These are phyloP conservation scores for Drosophila cardini DNA, from an alignment of 1,140 invertebrate genomes.

Conservation along the genomic window DNA sequence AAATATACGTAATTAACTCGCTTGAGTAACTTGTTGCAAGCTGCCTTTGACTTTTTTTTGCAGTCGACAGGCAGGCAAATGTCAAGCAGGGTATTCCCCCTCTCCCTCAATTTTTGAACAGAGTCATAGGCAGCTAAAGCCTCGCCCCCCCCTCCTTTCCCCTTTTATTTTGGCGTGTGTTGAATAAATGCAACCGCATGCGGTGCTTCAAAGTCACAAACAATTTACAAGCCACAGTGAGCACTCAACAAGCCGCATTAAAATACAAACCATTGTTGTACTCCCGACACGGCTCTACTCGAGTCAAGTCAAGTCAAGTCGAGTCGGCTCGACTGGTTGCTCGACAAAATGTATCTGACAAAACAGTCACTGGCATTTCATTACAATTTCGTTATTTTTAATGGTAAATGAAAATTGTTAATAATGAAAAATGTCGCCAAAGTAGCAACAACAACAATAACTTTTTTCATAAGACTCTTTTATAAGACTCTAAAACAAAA, in stretches of 20 bases:
- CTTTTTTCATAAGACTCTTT: slow-evolving; percentile 21
- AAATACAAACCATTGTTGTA: slow-evolving; percentile 64
- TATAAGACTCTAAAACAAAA: slow-evolving; percentile 23
- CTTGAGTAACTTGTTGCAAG: slow-evolving; percentile 48
- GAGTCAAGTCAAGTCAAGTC: too few relatives aligned
- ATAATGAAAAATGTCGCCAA: slow-evolving; percentile 29
- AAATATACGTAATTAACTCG: slow-evolving; percentile 48
- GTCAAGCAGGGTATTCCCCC: slow-evolving; percentile 38
- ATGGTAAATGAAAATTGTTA: slow-evolving; percentile 47
- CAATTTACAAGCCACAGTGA: slow-evolving; percentile 70
- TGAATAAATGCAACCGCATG: slow-evolving; percentile 43
- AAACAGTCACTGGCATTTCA: background rate
- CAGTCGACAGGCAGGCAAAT: slow-evolving; percentile 56
- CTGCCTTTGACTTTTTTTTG: slow-evolving; percentile 48
- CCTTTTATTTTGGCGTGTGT: background rate
- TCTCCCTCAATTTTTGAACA: background rate
- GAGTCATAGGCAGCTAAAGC: background rate
- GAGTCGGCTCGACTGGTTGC: background rate
- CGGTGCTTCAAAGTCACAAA: slow-evolving; percentile 70
- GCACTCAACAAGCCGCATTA: slow-evolving; percentile 73
- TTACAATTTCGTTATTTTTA: slow-evolving; percentile 38
- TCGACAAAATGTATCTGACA: slow-evolving; percentile 11
- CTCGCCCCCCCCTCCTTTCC: background rate
- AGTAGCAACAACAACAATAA: slow-evolving; percentile 34
- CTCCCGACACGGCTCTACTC: too few relatives aligned